Evolutionary conservation across 2,113 vertebrate species (phyloP), one percentile per base, ranked within the genome.

Genomic region (Rana temporaria): DNA sequence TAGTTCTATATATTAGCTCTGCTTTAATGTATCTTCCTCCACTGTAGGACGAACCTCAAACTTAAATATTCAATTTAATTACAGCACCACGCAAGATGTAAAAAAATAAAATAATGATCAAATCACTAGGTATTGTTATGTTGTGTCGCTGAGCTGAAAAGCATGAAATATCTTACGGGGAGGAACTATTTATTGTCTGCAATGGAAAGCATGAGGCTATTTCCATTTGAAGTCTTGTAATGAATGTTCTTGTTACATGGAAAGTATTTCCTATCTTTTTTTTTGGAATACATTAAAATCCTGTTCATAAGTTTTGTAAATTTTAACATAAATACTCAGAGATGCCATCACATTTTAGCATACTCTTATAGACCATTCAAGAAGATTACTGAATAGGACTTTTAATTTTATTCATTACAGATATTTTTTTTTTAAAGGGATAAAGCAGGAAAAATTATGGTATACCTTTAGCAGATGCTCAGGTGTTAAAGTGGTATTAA

Each of bases 151-250:
- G 16, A 66, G 30, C 70, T 74, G 60, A 66, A 81, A 48, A 80
- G 32, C 22, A 72, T 42, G 42, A 82, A 73, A 63, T 82, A 73
- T 72, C 48, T 42, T 20, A 24, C 42, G n/a, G 66, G 66, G 17
- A 62, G 32, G 55, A 69, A 80, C 60, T 20, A 60, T 55, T 69
- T 69, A 48, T 80, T 70, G 78, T 70, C 60, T 70, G 78, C 65
- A 70, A 80, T 6, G 78, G n/a, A 56, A 52, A 74, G 79, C 60
- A 65, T 74, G 57, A 73, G 79, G 79, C 59, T 63, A 66, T 82
- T 74, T 56, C 69, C 70, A 82, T 82, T 74, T 74, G 79, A 82
- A 82, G 70, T 48, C 70, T 74, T 82, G 60, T 82, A 81, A 81
- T 81, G 79, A 82, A 65, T 55, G 79, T 42, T 53, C 79, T 82